Evolutionary conservation across 2,797 vertebrate genomes (phyloP).

Genomic region (Vultur gryphus): DNA sequence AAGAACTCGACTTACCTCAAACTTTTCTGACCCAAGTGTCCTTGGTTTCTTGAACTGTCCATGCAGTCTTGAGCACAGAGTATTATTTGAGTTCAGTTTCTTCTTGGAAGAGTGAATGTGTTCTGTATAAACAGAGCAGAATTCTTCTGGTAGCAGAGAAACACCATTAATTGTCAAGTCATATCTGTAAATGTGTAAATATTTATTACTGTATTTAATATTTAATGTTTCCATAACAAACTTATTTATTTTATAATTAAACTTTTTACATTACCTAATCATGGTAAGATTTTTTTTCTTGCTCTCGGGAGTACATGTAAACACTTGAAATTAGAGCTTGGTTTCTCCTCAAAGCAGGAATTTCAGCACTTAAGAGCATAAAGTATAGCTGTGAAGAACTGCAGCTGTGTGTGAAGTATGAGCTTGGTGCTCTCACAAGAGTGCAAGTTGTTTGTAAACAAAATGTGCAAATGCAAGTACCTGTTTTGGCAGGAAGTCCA

Average conservation of each 20-base stretch:
- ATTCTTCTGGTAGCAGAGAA: conserved; percentile 38
- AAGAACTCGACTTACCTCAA: conserved; percentile 19
- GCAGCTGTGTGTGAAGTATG: not conserved
- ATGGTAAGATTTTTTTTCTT: not conserved
- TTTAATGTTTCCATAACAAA: conserved; percentile 69
- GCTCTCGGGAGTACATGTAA: not conserved
- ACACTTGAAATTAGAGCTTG: conserved; percentile 15
- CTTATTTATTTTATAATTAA: conserved; percentile 81
- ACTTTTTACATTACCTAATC: conserved; percentile 64
- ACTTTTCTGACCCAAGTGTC: not conserved
- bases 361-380: not conserved
- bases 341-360: not conserved
- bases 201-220: conserved; percentile 77
- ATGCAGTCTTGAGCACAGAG: not conserved
- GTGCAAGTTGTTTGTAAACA: conserved; percentile 5
- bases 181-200: conserved; percentile 74
- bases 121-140: conserved; percentile 42
- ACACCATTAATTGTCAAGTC: conserved; percentile 45
- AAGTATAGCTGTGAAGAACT: not conserved
- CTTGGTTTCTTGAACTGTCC: conserved; percentile 5
- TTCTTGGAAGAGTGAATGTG: conserved; percentile 15
- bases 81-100: conserved; percentile 26
- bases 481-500: not conserved
- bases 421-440: not conserved
- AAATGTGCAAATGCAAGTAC: not conserved